Evolutionary conservation across 2,888 invertebrate genomes (phyloP).

Genomic region (Smittia aterrima): DNA sequence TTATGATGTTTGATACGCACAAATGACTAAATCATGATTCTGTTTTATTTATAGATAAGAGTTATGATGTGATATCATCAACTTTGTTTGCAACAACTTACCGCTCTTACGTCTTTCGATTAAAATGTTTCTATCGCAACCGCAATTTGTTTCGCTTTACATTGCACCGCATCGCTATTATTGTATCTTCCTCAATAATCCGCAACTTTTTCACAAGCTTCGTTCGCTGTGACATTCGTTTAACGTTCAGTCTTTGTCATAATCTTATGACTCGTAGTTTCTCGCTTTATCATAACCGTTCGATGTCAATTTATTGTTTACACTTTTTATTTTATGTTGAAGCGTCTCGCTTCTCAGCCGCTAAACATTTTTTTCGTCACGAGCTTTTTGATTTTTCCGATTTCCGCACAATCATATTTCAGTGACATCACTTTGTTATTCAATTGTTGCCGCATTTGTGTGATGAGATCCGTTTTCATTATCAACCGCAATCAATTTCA

Average conservation of each 20-base stretch:
- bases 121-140: background rate
- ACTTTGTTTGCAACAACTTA: background rate
- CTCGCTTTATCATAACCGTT: background rate
- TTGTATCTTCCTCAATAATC: background rate
- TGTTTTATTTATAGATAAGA: background rate
- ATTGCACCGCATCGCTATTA: background rate
- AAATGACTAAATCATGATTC: background rate
- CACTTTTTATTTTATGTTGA: too few relatives aligned
- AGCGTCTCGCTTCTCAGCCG: background rate
- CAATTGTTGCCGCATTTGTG: too few relatives aligned
- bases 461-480: too few relatives aligned
- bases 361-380: background rate
- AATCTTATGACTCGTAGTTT: background rate
- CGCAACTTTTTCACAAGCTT: background rate
- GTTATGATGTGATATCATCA: background rate
- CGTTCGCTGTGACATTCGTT: background rate
- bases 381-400: background rate
- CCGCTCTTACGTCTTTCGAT: background rate
- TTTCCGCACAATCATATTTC: background rate
- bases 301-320: too few relatives aligned
- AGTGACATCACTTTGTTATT: too few relatives aligned
- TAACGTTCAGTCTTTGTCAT: background rate
- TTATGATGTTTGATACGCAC: background rate
- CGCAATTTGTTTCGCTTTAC: constrained; percentile 1
- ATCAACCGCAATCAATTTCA: too few relatives aligned